Percentiles rank a stretch among this genome's conserved stretches.
Conservation (phyloP, 2,797 vertebrate species). For the Rachycentron canadum region DNA sequence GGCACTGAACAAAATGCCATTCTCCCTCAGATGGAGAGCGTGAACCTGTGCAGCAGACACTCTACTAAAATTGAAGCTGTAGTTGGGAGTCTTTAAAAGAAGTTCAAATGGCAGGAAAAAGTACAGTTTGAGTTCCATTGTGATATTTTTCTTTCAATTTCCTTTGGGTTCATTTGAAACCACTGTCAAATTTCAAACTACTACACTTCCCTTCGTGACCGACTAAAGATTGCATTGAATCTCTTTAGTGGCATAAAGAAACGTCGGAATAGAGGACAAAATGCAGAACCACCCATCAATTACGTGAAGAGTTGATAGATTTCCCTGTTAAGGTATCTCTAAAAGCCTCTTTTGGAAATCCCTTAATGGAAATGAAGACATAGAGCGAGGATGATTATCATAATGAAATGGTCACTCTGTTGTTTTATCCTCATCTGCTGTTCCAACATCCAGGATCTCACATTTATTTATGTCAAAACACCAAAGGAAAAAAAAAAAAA, state of each 20-base stretch:
- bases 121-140: conserved; percentile 7
- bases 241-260: background rate
- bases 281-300: background rate
- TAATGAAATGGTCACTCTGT: conserved; percentile 32
- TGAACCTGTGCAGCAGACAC: conserved; percentile 17
- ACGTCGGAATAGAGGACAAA: background rate
- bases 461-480: conserved; percentile 12
- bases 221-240: conserved; percentile 13
- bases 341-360: conserved; percentile 41
- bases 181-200: background rate
- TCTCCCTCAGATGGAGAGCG: conserved; percentile 1
- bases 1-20: conserved; percentile 8
- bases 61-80: conserved; percentile 12
- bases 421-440: conserved; percentile 18
- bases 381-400: conserved; percentile 18
- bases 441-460: background rate
- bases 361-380: conserved; percentile 34
- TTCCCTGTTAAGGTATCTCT: conserved; percentile 7
- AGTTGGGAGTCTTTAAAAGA: conserved; percentile 29
- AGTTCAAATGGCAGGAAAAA: conserved; percentile 25
- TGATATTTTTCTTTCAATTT: conserved; percentile 2
- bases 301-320: background rate
- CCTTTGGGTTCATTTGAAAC: conserved; percentile 4
- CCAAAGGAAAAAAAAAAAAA: too few relatives aligned
- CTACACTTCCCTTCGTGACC: background rate